Evolutionary conservation across 2,113 vertebrate genomes (phyloP).

Genomic region (Rhagologus leucostigma): DNA sequence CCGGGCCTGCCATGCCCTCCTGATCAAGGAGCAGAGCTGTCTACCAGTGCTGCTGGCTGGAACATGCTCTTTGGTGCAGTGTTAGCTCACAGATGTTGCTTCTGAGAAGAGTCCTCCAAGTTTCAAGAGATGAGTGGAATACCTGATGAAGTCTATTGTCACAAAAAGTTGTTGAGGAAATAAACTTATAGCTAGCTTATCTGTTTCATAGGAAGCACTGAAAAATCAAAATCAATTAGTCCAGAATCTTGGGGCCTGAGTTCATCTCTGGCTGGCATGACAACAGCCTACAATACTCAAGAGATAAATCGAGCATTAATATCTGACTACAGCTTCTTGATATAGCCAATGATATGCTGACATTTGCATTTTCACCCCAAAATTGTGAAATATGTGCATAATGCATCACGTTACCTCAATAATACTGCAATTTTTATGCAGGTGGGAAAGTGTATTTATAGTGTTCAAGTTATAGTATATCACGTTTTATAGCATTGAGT

Average conservation of each 20-base stretch:
- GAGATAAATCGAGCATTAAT: not conserved
- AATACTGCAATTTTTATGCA: not conserved
- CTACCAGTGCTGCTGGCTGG: not conserved
- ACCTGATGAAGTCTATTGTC: not conserved
- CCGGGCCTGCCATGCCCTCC: not conserved
- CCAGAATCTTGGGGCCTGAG: not conserved
- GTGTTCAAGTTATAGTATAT: not conserved
- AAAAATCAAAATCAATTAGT: not conserved
- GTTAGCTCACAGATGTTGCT: not conserved
- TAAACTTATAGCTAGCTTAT: not conserved
- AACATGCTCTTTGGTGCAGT: rapidly evolving
- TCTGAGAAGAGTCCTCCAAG: not conserved
- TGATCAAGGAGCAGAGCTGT: not conserved
- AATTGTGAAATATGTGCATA: not conserved
- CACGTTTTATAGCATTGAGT: not conserved
- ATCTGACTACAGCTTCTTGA: not conserved
- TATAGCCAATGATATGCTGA: not conserved
- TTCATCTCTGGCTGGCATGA: not conserved
- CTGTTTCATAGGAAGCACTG: not conserved
- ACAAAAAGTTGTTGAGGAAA: not conserved
- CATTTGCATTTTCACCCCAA: not conserved
- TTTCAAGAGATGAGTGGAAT: not conserved
- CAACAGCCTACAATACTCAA: not conserved
- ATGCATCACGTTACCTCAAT: not conserved
- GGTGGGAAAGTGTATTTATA: not conserved